phyloP scores from a whole-genome alignment of 2,113 vertebrate genomes.

The Bos indicus region DNA sequence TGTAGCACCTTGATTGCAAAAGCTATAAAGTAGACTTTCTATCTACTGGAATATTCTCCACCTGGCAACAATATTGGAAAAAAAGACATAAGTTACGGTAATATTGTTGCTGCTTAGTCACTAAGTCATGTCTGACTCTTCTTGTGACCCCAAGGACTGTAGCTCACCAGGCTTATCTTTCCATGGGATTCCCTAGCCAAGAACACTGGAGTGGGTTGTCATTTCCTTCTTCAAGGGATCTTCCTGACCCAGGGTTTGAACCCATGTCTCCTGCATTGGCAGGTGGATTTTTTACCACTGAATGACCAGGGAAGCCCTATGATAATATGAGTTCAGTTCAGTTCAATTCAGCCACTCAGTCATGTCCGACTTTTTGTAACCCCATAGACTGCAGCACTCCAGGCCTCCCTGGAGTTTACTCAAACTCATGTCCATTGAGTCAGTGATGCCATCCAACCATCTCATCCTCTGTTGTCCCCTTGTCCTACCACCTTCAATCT shows the following conservation, averaged over 20 bases:
- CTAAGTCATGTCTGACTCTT: neutral
- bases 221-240: neutral
- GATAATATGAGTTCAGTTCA: neutral
- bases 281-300: neutral
- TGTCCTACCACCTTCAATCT: neutral
- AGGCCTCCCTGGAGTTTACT: neutral
- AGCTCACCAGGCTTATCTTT: neutral
- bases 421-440: neutral
- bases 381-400: neutral
- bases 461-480: neutral
- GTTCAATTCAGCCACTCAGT: neutral
- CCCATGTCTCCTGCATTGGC: neutral
- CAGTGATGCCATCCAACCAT: neutral
- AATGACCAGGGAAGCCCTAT: neutral
- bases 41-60: neutral
- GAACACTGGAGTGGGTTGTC: neutral
- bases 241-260: neutral
- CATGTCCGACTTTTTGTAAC: neutral
- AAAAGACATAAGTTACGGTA: neutral
- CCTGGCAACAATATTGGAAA: neutral
- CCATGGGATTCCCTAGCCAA: neutral
- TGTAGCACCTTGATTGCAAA: neutral
- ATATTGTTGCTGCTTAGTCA: neutral
- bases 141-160: neutral
- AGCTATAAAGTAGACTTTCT: neutral